Evolutionary conservation across 2,797 vertebrate species (phyloP).

Genomic region (Oophaga sylvatica): DNA sequence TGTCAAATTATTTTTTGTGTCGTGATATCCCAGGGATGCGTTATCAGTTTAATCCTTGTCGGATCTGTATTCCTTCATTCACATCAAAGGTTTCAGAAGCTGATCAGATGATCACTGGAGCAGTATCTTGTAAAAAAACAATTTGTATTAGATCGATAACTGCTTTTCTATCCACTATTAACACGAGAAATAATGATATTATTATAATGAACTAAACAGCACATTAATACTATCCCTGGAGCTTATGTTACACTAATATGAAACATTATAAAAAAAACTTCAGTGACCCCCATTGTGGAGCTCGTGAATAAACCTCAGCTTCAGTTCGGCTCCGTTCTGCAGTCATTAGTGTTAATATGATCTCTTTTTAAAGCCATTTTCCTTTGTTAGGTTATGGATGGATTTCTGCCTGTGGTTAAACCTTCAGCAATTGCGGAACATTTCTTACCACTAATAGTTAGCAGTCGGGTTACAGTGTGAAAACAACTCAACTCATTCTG

Average conservation of each 20-base stretch:
- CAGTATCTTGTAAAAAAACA: no score
- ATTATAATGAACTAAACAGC: no score
- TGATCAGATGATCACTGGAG: no score
- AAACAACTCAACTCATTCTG: constrained; percentile 35
- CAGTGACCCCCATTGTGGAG: neutral
- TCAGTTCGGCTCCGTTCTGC: neutral
- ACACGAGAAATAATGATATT: no score
- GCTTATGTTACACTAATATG: neutral
- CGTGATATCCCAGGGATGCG: no score
- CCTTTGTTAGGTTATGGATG: constrained; percentile 20
- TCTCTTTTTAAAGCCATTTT: constrained; percentile 37
- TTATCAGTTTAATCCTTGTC: no score
- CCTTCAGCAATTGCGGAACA: constrained; percentile 18
- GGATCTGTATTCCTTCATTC: no score
- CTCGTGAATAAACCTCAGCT: neutral
- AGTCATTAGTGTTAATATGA: constrained; percentile 40
- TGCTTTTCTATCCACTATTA: no score
- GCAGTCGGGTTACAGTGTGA: constrained; percentile 36
- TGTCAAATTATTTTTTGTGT: no score
- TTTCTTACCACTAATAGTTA: constrained; percentile 39
- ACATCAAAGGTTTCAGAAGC: no score
- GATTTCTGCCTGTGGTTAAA: constrained; percentile 32
- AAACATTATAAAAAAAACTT: neutral
- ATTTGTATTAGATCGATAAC: no score
- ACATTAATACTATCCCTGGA: no score